Evolutionary conservation across 2,888 invertebrate genomes (phyloP).

Genomic region (Galerucella calmariensis): DNA sequence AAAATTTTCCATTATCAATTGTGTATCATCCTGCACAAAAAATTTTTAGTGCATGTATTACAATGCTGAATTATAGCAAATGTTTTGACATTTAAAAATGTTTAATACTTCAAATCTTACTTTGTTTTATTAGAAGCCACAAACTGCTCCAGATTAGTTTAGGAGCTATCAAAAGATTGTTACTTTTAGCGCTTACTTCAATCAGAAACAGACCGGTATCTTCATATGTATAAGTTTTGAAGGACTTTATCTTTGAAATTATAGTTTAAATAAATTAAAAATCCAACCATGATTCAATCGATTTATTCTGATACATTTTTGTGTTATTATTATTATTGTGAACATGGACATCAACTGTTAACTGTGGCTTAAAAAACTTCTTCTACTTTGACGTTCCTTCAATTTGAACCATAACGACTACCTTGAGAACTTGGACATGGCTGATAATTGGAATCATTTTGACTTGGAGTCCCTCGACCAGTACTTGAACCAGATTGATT

Average conservation of each 20-base stretch:
- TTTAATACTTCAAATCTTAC: conserved; percentile 1
- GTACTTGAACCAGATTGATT: neutral
- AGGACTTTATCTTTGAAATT: too few relatives aligned
- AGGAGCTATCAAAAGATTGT: neutral
- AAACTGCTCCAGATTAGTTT: neutral
- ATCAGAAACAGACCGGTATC: too few relatives aligned
- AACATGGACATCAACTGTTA: neutral
- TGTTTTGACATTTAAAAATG: neutral
- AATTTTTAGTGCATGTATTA: neutral
- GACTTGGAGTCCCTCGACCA: neutral
- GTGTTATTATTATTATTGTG: neutral
- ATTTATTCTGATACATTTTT: neutral
- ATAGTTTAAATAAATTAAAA: neutral
- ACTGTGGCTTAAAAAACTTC: neutral
- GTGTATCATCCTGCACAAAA: neutral
- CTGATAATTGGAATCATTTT: neutral
- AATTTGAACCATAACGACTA: neutral
- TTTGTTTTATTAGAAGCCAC: neutral
- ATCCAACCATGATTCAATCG: neutral
- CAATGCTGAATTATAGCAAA: neutral
- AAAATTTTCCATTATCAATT: too few relatives aligned
- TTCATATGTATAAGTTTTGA: too few relatives aligned
- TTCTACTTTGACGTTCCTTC: neutral
- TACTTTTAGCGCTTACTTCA: neutral
- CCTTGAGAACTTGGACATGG: neutral